phyloP scores from a whole-genome alignment of 2,113 vertebrate genomes.

The Halcyon senegalensis region DNA sequence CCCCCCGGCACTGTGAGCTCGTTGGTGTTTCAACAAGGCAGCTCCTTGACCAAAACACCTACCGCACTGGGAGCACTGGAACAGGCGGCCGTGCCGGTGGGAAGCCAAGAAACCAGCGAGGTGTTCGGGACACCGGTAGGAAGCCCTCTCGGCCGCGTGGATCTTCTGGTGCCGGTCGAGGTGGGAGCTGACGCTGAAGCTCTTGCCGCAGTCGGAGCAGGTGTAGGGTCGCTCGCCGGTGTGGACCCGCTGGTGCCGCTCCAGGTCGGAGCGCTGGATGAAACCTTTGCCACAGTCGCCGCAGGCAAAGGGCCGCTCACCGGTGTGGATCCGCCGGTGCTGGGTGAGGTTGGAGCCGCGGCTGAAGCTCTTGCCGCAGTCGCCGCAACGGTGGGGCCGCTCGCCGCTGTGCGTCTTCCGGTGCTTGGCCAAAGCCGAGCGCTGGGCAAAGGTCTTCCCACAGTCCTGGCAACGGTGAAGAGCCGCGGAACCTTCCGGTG shows the following conservation, averaged over 20 bases:
- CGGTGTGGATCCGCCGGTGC: no score
- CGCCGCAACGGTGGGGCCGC: neutral
- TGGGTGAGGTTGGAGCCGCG: no score
- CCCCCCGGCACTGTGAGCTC: neutral
- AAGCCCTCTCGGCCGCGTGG: neutral
- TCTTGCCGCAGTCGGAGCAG: conserved; percentile 31
- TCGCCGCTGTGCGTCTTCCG: neutral
- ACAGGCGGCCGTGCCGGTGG: neutral
- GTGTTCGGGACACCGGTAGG: neutral
- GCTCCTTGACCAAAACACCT: neutral
- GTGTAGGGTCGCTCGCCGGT: no score
- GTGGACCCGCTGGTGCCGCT: no score
- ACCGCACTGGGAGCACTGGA: neutral
- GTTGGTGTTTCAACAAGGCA: neutral
- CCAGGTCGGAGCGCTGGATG: no score
- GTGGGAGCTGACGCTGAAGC: conserved; percentile 45
- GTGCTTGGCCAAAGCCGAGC: neutral
- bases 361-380: no score
- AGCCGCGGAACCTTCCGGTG: no score
- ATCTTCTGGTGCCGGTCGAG: conserved; percentile 50
- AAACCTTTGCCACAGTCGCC: no score
- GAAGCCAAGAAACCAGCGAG: neutral
- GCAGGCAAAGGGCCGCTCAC: no score
- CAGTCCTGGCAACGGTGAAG: neutral
- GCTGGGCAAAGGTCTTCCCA: neutral